Base-by-base conservation (phyloP, 2,797 vertebrate genomes). In the Tamandua tetradactyla region DNA sequence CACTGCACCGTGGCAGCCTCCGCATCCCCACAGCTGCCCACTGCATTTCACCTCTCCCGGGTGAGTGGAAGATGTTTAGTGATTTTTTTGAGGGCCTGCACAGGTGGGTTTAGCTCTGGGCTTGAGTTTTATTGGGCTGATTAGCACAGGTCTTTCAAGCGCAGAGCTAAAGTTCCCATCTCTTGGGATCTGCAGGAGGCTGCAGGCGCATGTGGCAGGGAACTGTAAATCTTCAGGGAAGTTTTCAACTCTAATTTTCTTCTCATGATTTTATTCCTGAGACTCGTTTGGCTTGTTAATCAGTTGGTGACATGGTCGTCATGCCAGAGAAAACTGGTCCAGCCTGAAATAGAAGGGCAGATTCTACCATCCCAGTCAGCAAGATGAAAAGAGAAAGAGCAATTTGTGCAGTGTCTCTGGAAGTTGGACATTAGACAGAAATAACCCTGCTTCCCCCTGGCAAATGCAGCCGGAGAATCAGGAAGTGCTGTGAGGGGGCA, bases 251-350 rank as follows among this genome's bases (percentile, higher is more conserved):
- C 64, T 52, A 52, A 92, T 81, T 91, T 89, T 81, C 89, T 89
- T 79, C 72, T 69, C 18, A 3, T 64, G 93, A 93, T 61, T 90
- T 92, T 79, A 59, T 88, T 94, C 69, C 92, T 37, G 49, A 84
- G 83, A 83, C 27, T 40, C 0, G 14, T 62, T 61, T 5, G 30
- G 57, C 69, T 27, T 87, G 76, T 68, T 68, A 68, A 92, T 87
- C 66, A 76, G 44, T 32, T 71, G 68, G 72, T 2, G 4, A 30
- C 5, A 3, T 7, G 44, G 62, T 30, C 72, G 0, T 2, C 10
- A 4, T 17, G 35, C 71, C 35, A 1, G 0, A 32, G 47, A 4
- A 49, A 64, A 18, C 25, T 0, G 0, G 2, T n/a, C 72, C 44
- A 7, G 85, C 64, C 59, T 27, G 0, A 5, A 8, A 44, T 7